phyloP scores from a whole-genome alignment of 2,888 invertebrate genomes.

The Sthenelais limicola region DNA sequence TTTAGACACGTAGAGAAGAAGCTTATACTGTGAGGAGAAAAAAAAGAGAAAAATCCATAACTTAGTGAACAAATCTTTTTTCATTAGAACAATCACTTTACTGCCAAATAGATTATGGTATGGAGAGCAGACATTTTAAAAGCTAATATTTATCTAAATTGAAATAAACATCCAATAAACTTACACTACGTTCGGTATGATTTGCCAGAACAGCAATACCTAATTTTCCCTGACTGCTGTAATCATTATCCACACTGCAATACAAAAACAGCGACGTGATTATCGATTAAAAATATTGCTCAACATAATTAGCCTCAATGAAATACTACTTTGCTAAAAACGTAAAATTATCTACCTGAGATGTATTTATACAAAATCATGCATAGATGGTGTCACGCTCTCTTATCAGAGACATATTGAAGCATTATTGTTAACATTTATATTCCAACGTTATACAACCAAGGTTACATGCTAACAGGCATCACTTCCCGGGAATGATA shows the following conservation, averaged over 20 bases:
- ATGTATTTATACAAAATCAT: too few relatives aligned
- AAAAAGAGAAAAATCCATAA: conserved; percentile 26
- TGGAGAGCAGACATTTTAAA: conserved; percentile 2
- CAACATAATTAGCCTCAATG: background rate
- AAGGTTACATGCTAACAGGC: too few relatives aligned
- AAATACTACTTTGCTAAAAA: background rate
- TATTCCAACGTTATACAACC: too few relatives aligned
- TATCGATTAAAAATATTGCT: background rate
- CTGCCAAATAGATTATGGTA: too few relatives aligned
- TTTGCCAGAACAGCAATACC: conserved; percentile 67
- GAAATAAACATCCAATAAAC: conserved; percentile 26
- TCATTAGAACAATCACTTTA: background rate
- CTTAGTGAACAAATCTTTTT: background rate
- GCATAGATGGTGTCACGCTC: too few relatives aligned
- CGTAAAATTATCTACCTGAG: too few relatives aligned
- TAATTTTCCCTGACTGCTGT: conserved; percentile 68
- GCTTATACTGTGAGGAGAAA: conserved; percentile 70
- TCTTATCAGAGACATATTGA: too few relatives aligned
- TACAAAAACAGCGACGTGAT: too few relatives aligned
- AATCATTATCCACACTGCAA: conserved; percentile 66
- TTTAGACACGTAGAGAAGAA: conserved; percentile 68
- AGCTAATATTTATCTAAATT: background rate
- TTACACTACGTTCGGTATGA: conserved; percentile 58
- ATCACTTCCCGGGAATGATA: too few relatives aligned
- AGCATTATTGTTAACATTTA: too few relatives aligned